phyloP scores from a whole-genome alignment of 2,888 invertebrate genomes.

The Agrotis segetum region DNA sequence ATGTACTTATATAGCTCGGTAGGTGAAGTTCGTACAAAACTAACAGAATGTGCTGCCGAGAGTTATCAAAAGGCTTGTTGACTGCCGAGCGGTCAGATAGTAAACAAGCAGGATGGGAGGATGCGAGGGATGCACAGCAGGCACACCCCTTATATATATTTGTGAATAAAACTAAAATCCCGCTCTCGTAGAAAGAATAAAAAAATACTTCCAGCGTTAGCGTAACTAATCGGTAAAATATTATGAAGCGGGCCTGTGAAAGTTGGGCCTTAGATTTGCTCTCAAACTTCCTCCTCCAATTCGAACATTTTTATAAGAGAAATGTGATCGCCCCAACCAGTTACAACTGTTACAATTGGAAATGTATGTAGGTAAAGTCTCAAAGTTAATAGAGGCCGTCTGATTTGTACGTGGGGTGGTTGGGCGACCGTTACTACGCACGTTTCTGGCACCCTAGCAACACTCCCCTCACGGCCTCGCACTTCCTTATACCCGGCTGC shows the following conservation, averaged over 20 bases:
- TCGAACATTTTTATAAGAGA: conserved; percentile 31
- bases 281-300: conserved; percentile 14
- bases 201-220: no score
- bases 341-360: conserved; percentile 54
- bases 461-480: conserved; percentile 50
- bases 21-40: conserved; percentile 5
- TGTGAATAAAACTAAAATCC: neutral
- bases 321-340: conserved; percentile 42
- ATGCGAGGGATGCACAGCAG: neutral
- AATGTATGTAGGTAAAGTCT: conserved; percentile 63
- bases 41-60: conserved; percentile 3
- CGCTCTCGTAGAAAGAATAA: neutral
- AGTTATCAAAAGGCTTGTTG: conserved; percentile 5
- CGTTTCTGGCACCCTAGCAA: conserved; percentile 62
- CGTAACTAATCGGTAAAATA: neutral
- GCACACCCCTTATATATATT: no score
- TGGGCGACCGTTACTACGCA: conserved; percentile 58
- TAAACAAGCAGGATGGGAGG: conserved; percentile 8
- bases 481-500: conserved; percentile 48
- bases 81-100: conserved; percentile 21
- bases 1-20: neutral
- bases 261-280: neutral
- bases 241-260: conserved; percentile 15
- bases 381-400: conserved; percentile 64
- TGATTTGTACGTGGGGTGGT: conserved; percentile 64